phyloP scores from a whole-genome alignment of 1,140 invertebrate species.

The Euwallacea similis region DNA sequence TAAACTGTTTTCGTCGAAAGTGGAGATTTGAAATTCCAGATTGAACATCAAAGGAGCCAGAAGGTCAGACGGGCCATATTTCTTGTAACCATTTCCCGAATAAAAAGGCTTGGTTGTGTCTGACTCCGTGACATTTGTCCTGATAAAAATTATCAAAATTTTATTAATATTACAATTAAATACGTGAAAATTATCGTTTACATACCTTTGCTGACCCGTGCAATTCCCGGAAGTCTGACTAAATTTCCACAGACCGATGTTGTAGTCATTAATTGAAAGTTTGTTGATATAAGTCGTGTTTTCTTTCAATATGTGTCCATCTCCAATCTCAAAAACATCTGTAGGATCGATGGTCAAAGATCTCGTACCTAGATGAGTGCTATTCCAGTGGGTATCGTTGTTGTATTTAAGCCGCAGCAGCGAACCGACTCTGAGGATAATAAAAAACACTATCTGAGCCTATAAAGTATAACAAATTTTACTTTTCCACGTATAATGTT shows the following conservation, averaged over 20 bases:
- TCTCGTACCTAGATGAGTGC: conserved; percentile 23
- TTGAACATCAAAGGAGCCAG: conserved; percentile 68
- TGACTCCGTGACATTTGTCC: conserved; percentile 7
- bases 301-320: background rate
- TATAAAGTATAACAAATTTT: background rate
- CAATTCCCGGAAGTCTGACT: conserved; percentile 66
- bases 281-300: conserved; percentile 46
- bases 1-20: conserved; percentile 85
- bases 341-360: conserved; percentile 31
- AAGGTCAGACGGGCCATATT: conserved; percentile 16
- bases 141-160: background rate
- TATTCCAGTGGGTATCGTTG: conserved; percentile 21
- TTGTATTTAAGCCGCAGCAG: conserved; percentile 37
- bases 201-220: conserved; percentile 73
- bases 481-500: conserved; percentile 34
- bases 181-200: background rate
- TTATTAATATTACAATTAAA: background rate
- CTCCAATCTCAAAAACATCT: conserved; percentile 40
- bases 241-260: conserved; percentile 90
- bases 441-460: background rate
- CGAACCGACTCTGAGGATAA: conserved; percentile 18
- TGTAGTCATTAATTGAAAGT: conserved; percentile 67
- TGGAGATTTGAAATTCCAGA: conserved; percentile 79
- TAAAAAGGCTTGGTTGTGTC: conserved; percentile 37
- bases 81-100: conserved; percentile 39